Conservation (phyloP, 2,888 invertebrate genomes). For the Gymnosoma rotundatum region DNA sequence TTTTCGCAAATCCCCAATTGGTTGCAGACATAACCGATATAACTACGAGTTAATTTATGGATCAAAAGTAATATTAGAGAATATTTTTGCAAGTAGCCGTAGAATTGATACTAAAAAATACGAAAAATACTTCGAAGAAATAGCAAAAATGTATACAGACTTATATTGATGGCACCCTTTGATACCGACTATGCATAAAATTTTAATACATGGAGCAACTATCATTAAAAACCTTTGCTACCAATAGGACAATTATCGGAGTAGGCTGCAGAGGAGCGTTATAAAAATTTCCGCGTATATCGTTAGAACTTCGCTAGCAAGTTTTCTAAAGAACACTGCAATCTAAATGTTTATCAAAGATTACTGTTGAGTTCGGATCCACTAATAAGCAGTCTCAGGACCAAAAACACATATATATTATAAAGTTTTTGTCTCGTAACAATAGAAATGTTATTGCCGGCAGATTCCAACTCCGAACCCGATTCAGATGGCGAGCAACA, state of each 20-base stretch:
- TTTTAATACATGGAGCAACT: background rate
- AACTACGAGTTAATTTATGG: background rate
- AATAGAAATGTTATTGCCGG: too few species aligned
- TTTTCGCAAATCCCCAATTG: background rate
- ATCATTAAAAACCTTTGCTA: slow-evolving; percentile 2
- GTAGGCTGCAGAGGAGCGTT: background rate
- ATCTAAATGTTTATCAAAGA: background rate
- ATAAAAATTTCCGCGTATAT: background rate
- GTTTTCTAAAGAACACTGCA: background rate
- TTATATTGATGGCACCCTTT: background rate
- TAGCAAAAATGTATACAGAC: background rate
- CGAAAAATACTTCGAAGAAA: background rate
- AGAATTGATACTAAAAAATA: background rate
- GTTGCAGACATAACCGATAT: background rate
- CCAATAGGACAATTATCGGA: slow-evolving; percentile 1
- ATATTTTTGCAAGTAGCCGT: background rate
- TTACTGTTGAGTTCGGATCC: background rate
- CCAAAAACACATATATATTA: background rate
- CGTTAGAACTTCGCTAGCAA: background rate
- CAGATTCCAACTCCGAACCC: too few species aligned
- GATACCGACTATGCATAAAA: slow-evolving; percentile 2
- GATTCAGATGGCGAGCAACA: too few species aligned
- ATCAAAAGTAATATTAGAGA: background rate
- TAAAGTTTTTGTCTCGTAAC: too few species aligned
- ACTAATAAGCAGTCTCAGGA: background rate